Evolutionary conservation across 2,888 invertebrate species (phyloP).

Genomic region (Agonopterix arenella): DNA sequence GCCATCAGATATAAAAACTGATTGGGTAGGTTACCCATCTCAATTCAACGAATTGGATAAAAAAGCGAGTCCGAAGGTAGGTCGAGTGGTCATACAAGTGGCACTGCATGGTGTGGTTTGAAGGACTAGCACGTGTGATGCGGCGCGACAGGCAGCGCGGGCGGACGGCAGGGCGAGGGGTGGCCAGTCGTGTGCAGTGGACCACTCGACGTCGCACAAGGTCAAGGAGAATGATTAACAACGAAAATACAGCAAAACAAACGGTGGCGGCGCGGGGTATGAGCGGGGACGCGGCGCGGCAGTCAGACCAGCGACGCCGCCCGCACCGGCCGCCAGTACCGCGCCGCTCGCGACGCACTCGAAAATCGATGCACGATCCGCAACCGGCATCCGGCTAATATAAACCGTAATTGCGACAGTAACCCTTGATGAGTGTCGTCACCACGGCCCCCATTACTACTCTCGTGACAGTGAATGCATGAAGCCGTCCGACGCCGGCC

Average conservation of each 20-base stretch:
- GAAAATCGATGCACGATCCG: slow-evolving; percentile 74
- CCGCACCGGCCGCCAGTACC: slow-evolving; percentile 59
- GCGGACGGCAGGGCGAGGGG: slow-evolving; percentile 59
- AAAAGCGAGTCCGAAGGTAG: slow-evolving; percentile 23
- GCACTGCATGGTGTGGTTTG: slow-evolving; percentile 28
- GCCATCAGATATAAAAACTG: too few species aligned
- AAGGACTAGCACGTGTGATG: slow-evolving; percentile 44
- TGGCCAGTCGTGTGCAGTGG: slow-evolving; percentile 74
- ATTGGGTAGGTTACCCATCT: background rate
- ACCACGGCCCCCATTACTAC: slow-evolving; percentile 39
- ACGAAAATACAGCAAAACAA: slow-evolving; percentile 77
- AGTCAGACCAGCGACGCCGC: slow-evolving; percentile 69
- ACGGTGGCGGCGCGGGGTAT: slow-evolving; percentile 61
- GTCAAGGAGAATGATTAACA: slow-evolving; percentile 79
- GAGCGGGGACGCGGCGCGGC: slow-evolving; percentile 58
- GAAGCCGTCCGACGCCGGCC: slow-evolving; percentile 25
- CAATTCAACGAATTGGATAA: background rate
- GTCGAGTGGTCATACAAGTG: slow-evolving; percentile 23
- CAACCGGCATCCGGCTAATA: slow-evolving; percentile 56
- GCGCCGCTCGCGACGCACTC: slow-evolving; percentile 61
- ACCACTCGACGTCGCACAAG: slow-evolving; percentile 76
- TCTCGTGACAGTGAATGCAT: slow-evolving; percentile 37
- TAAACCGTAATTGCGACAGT: slow-evolving; percentile 50
- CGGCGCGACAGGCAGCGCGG: slow-evolving; percentile 56
- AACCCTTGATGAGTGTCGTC: slow-evolving; percentile 43